Base-by-base conservation (phyloP, 2,797 vertebrate species). In the Ceryle rudis region DNA sequence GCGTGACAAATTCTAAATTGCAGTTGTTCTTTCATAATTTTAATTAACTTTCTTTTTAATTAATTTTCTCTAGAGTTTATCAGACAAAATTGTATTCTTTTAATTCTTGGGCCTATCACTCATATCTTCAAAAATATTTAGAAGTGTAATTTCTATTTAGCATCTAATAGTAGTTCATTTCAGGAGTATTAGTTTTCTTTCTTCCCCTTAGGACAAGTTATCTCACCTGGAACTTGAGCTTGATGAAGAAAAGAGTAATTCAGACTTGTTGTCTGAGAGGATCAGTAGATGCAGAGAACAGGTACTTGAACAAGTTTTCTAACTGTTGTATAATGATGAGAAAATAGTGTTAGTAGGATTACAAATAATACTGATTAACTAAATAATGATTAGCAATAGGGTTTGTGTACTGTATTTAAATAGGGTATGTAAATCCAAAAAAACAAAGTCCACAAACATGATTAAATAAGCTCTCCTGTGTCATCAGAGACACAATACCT, bases 211-310 rank as follows among this genome's bases (percentile, higher is more conserved):
- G 99, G 99, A 99, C 81, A 98, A 99, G 95, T 79, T 99, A 47
- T 91, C 97, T 91, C 99, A 99, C 83, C 96, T 99, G 97, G 99
- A 99, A 97, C 41, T 99, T 86, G 99, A 99, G 93, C 98, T 99
- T 72, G 99, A 99, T n/a, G 99, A 99, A 96, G 99, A 99, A 97
- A 98, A 98, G 96, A 99, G 98, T 74, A 99, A 98, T 83, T 99
- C 99, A 0, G 99, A 99, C 92, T 97, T 99, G 96, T 97, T 99
- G 94, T 99, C 99, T 58, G 98, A 99, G 94, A 98, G 99, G 96
- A 98, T 99, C 89, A 97, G 98, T 91, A 94, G 99, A 94, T 99
- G 99, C 97, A 98, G 99, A 97, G 99, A 99, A 74, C 99, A 99
- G 99, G 99, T 99, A 98, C 91, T 95, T 57, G 42, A 60, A 54